Evolutionary conservation across 2,113 vertebrate species (phyloP).

Genomic region (Dicaeum eximium): DNA sequence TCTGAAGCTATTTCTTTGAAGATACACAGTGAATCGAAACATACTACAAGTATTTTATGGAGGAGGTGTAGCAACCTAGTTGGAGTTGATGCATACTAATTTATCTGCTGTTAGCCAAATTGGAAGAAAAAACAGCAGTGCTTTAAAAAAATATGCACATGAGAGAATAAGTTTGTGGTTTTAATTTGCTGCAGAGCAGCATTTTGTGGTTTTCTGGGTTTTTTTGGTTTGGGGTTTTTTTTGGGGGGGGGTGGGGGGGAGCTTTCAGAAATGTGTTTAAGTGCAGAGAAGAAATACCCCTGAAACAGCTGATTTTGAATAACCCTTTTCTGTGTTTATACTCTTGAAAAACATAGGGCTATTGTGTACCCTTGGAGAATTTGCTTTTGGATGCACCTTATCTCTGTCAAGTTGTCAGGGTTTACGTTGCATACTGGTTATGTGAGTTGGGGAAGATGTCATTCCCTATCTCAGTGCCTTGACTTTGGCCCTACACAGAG

Average conservation of each 20-base stretch:
- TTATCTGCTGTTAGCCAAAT: neutral
- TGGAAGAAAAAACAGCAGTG: neutral
- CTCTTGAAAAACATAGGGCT: neutral
- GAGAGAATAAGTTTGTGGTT: neutral
- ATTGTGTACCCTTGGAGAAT: neutral
- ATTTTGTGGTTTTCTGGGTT: neutral
- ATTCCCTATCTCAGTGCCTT: slow-evolving; percentile 2
- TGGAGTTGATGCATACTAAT: neutral
- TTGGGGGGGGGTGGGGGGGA: too few species aligned
- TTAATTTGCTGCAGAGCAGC: neutral
- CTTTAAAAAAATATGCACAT: neutral
- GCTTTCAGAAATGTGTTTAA: neutral
- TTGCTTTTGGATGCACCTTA: neutral
- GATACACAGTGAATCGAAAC: neutral
- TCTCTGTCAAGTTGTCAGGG: neutral
- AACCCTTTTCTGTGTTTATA: neutral
- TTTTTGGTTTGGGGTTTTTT: neutral
- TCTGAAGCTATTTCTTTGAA: neutral
- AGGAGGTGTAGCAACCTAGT: neutral
- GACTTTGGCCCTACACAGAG: neutral
- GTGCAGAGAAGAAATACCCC: neutral
- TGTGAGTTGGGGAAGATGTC: neutral
- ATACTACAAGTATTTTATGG: neutral
- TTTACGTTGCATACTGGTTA: neutral
- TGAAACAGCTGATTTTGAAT: neutral